phyloP scores from a whole-genome alignment of 2,888 invertebrate species.

The Archaeoteleia sp. region DNA sequence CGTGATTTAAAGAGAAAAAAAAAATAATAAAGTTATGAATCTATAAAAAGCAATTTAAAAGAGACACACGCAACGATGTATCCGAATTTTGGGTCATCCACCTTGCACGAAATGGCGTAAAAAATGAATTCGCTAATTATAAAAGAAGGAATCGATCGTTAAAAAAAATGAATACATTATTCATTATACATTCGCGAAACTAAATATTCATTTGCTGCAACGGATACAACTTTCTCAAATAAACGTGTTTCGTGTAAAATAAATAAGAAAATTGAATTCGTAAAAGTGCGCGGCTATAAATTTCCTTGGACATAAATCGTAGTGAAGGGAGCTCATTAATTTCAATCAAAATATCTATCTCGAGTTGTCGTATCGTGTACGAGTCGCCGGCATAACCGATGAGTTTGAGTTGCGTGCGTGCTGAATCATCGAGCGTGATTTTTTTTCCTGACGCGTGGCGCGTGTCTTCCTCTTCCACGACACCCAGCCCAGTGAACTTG shows the following conservation, averaged over 20 bases:
- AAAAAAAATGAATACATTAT: too few relatives aligned
- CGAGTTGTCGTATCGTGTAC: constrained; percentile 9
- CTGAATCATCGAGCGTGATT: constrained; percentile 33
- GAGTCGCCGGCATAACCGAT: neutral
- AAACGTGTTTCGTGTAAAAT: constrained; percentile 8
- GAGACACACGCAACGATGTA: too few relatives aligned
- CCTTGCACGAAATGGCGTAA: too few relatives aligned
- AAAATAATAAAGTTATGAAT: too few relatives aligned
- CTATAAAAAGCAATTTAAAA: too few relatives aligned
- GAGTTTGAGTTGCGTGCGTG: constrained; percentile 23
- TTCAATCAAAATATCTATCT: constrained; percentile 19
- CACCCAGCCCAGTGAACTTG: constrained; percentile 21
- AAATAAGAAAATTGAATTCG: constrained; percentile 19
- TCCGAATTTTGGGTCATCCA: too few relatives aligned
- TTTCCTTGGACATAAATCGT: constrained; percentile 2
- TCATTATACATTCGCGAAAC: too few relatives aligned
- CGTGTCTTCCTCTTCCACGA: constrained; percentile 33
- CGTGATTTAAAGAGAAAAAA: too few relatives aligned
- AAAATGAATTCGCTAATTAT: too few relatives aligned
- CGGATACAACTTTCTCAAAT: neutral
- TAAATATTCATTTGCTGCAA: too few relatives aligned
- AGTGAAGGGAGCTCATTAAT: constrained; percentile 13
- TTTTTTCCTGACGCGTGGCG: constrained; percentile 38
- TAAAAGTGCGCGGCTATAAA: constrained; percentile 10
- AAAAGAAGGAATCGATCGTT: too few relatives aligned